These are phyloP conservation scores for Cheirogaleus medius DNA, from an alignment of 2,113 vertebrate genomes.

Conservation along the genomic window DNA sequence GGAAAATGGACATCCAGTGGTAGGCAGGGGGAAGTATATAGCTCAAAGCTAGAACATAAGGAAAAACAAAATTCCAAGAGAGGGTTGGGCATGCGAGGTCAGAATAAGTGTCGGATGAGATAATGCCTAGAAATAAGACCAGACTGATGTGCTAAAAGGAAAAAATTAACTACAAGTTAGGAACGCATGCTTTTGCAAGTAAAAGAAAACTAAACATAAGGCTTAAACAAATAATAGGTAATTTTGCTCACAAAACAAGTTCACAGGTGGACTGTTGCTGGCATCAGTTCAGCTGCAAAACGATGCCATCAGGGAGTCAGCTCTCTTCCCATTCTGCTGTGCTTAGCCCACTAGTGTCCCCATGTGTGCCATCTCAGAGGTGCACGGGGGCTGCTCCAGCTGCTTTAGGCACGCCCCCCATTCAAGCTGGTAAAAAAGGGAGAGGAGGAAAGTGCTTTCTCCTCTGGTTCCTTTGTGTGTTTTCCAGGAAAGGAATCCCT, in stretches of 20 bases:
- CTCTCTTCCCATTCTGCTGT: background rate
- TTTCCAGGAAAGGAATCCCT: background rate
- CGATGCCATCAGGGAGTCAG: background rate
- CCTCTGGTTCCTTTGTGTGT: background rate
- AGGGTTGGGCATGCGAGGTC: background rate
- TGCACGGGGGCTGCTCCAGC: background rate
- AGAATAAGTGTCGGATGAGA: background rate
- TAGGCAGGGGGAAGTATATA: background rate
- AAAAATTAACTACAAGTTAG: background rate
- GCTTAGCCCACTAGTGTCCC: background rate
- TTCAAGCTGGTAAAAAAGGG: background rate
- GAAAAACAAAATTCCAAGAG: background rate
- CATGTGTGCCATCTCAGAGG: background rate
- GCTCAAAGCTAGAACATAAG: background rate
- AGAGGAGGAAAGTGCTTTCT: background rate
- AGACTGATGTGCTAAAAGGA: background rate
- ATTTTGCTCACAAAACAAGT: background rate
- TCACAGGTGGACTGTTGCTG: background rate
- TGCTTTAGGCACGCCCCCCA: background rate
- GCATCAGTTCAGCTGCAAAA: background rate
- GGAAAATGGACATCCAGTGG: background rate
- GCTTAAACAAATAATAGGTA: background rate
- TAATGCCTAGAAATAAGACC: background rate
- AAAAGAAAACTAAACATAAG: background rate
- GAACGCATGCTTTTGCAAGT: background rate